Evolutionary conservation across 53 echinoderm and acorn worm genomes (phyloP), one percentile per base, ranked within the genome.

Genomic region (Patiria pectinifera): DNA sequence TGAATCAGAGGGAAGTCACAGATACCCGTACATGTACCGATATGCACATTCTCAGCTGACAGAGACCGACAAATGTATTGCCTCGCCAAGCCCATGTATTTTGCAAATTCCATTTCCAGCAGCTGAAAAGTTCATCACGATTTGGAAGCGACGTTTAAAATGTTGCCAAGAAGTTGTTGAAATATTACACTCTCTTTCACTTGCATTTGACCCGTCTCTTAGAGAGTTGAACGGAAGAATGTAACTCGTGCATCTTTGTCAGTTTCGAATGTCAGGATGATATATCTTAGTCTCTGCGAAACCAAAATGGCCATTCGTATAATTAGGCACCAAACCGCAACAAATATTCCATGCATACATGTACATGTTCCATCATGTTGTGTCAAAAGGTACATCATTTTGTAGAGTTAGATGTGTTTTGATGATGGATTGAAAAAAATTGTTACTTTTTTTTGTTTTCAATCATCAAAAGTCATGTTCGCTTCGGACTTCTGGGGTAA

Each of bases 281-380:
- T 74, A 71, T 48, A 74, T 59, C 72, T 47, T 86, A 72, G 22
- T 47, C 49, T 45, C 71, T 43, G 48, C 71, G 45, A 49, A 58
- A 45, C 53, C 86, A 71, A 48, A 86, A 74, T 26, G 62, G 53
- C 71, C 86, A 72, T 86, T 86, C 71, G 72, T 86, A 53, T 25
- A 85, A 62, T 85, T 83, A 46, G 85, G 66, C 69, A 85, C 48
- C 16, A 66, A 46, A 43, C 15, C 43, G 47, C 66, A 21, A 4
- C 35, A 85, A 70, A 21, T 24, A 10, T 70, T 70, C 21, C 18
- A 14, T 70, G 70, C 16, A 35, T 35, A 35, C 0, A 35, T 35
- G 35, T 35, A 35, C 35, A 35, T 62, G 11, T 62, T 1, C 10
- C 62, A 62, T 62, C 11, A 14, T 62, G 62, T 35, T 53, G 53